phyloP scores from a whole-genome alignment of 1,140 invertebrate genomes.

The Leptonema lineaticorne region DNA sequence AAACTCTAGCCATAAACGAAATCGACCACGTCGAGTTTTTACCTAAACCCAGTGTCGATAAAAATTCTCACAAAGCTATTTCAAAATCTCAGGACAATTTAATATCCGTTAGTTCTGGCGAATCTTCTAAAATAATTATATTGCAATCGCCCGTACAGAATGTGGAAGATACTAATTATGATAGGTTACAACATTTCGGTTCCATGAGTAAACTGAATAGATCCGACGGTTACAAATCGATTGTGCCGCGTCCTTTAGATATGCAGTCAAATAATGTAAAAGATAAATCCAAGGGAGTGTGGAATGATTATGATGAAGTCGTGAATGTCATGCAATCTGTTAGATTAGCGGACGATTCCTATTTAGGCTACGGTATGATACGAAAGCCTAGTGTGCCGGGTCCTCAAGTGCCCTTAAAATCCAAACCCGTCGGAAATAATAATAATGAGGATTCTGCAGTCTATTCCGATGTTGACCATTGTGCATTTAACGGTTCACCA shows the following conservation, averaged over 20 bases:
- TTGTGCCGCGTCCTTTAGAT: constrained; percentile 55
- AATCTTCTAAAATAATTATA: constrained; percentile 54
- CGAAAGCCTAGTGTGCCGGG: constrained; percentile 62
- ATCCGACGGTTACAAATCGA: constrained; percentile 67
- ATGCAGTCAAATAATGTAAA: constrained; percentile 47
- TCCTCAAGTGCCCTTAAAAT: constrained; percentile 51
- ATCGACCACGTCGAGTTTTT: constrained; percentile 63
- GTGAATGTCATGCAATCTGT: constrained; percentile 62
- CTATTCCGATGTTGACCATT: constrained; percentile 60
- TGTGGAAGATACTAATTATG: constrained; percentile 64
- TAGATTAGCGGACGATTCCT: constrained; percentile 73
- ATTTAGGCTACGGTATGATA: constrained; percentile 75
- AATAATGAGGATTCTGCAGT: constrained; percentile 49
- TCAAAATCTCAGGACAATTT: constrained; percentile 55
- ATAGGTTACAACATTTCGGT: constrained; percentile 77
- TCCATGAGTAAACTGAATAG: constrained; percentile 67
- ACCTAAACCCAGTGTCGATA: constrained; percentile 47
- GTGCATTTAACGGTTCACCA: constrained; percentile 71
- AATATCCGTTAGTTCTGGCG: constrained; percentile 48
- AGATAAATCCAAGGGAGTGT: constrained; percentile 51
- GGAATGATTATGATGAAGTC: constrained; percentile 70
- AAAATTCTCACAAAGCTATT: constrained; percentile 53
- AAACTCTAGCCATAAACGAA: constrained; percentile 71
- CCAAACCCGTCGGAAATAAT: constrained; percentile 46
- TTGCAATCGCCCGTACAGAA: constrained; percentile 51